These are phyloP conservation scores for Nemotelus nigrinus DNA, from an alignment of 2,888 invertebrate genomes.

Conservation along the genomic window DNA sequence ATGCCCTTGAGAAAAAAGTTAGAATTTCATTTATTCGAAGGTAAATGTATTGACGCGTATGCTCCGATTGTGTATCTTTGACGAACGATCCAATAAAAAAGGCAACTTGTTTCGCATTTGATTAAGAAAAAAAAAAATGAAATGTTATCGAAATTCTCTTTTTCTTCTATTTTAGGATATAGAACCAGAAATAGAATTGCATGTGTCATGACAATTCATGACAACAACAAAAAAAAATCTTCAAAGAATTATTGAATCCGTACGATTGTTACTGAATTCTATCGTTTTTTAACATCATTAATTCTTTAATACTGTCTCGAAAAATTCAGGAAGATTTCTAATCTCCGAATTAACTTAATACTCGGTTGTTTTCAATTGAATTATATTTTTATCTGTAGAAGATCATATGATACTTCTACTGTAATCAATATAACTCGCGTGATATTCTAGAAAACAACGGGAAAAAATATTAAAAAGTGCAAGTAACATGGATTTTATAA, in stretches of 20 bases:
- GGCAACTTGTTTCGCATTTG: conserved; percentile 43
- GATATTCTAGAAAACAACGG: not conserved
- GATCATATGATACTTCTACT: too few relatives aligned
- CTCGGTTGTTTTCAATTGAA: too few relatives aligned
- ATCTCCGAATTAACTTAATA: too few relatives aligned
- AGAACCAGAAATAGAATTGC: conserved; percentile 60
- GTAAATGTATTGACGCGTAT: not conserved
- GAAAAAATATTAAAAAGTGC: conserved; percentile 31
- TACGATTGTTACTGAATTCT: too few relatives aligned
- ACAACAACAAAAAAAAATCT: not conserved
- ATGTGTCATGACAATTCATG: conserved; percentile 60
- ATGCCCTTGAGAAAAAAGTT: too few relatives aligned
- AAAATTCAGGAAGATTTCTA: too few relatives aligned
- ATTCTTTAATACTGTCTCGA: too few relatives aligned
- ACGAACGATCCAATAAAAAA: not conserved
- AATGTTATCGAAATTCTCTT: conserved; percentile 5
- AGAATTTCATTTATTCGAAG: not conserved
- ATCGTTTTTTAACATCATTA: too few relatives aligned
- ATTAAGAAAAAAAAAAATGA: not conserved
- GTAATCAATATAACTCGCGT: not conserved
- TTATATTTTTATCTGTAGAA: too few relatives aligned
- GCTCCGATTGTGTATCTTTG: not conserved
- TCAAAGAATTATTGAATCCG: too few relatives aligned
- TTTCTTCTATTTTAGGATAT: conserved; percentile 59
- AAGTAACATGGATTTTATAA: conserved; percentile 62